Percentiles rank a stretch among this genome's conserved stretches.
Evolutionary conservation across 2,797 vertebrate genomes (phyloP).

Genomic region (Megaceryle alcyon): DNA sequence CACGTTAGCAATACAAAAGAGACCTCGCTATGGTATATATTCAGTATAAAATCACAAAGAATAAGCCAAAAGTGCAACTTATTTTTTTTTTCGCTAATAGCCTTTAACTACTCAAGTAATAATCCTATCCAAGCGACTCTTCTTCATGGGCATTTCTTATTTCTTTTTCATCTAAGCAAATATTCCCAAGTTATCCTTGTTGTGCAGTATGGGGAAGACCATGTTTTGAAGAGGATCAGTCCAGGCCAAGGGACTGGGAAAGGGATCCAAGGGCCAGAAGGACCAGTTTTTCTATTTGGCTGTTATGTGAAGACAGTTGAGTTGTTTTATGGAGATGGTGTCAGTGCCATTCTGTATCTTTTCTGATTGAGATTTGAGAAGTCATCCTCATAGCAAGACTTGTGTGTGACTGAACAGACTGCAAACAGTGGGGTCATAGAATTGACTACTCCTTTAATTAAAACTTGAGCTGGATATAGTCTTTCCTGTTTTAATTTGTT

Average conservation of each 20-base stretch:
- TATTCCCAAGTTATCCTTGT: not conserved
- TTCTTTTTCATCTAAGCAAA: not conserved
- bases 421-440: not conserved
- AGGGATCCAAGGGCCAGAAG: not conserved
- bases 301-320: not conserved
- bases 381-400: not conserved
- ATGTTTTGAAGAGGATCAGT: not conserved
- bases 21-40: no score
- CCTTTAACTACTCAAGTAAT: not conserved
- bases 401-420: not conserved
- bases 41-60: not conserved
- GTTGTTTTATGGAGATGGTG: not conserved
- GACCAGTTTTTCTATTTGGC: not conserved
- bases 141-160: not conserved
- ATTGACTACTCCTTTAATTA: not conserved
- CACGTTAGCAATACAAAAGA: not conserved
- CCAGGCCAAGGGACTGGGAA: not conserved
- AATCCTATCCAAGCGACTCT: not conserved
- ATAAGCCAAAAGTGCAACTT: not conserved
- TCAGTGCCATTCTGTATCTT: not conserved
- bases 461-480: not conserved
- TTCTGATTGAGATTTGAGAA: not conserved
- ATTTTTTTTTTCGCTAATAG: not conserved
- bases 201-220: not conserved
- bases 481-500: not conserved